Percentiles rank a stretch among this genome's conserved stretches.
Conservation (phyloP, 30 jellyfish, hydroid and myxozoan species). For the Haliclystus octoradiatus region DNA sequence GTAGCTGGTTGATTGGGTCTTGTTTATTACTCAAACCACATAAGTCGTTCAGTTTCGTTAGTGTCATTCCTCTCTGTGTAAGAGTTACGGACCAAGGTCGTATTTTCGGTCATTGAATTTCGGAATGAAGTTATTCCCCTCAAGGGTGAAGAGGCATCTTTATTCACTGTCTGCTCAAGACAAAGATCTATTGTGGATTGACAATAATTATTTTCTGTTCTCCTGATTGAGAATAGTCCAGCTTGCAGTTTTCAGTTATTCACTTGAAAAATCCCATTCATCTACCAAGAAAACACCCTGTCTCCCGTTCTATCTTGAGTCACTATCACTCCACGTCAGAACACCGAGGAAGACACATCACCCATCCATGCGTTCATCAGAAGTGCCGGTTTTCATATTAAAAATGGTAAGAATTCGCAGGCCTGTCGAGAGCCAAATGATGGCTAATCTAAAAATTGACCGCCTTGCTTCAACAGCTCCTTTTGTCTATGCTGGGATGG, state of each 20-base stretch:
- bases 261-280: background rate
- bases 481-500: background rate
- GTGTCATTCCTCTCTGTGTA: too few species aligned
- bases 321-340: background rate
- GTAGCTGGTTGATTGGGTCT: too few species aligned
- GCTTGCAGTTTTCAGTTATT: too few species aligned
- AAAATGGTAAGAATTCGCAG: background rate
- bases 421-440: background rate
- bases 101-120: slow-evolving; percentile 3
- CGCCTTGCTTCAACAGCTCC: background rate
- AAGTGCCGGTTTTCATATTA: background rate
- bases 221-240: too few species aligned
- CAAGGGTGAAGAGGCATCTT: too few species aligned
- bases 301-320: background rate
- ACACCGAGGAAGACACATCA: background rate
- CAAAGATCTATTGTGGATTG: too few species aligned
- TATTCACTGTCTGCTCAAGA: too few species aligned
- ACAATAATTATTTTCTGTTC: too few species aligned
- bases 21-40: too few species aligned
- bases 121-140: too few species aligned
- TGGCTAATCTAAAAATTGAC: background rate
- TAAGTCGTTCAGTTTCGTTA: too few species aligned
- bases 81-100: background rate
- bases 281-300: background rate
- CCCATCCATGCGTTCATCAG: background rate